Evolutionary conservation across 2,888 invertebrate genomes (phyloP), one percentile per base, ranked within the genome.

Genomic region (Eubasilissa splendida): DNA sequence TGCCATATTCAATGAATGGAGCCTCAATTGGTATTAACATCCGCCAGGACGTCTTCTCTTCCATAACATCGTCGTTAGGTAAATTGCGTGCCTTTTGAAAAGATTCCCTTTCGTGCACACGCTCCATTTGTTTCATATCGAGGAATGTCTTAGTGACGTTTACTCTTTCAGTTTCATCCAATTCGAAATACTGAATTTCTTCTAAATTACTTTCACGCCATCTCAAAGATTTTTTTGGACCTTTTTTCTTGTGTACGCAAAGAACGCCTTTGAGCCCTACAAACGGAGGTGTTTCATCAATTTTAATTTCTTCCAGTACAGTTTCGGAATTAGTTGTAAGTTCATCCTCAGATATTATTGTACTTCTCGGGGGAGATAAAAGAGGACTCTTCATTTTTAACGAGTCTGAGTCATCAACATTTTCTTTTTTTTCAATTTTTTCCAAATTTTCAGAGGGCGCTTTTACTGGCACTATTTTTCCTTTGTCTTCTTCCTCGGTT

Each of bases 111-210:
- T 99, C 99, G 85, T 95, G 92, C 82, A 93, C 92, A 86, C 96
- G 94, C 87, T 99, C 99, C 90, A 96, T 93, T 87, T 96, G 93
- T 87, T 96, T 96, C 95, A 97, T 95, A 86, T 97, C 97, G 56
- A 94, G 95, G 88, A 98, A 98, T 54, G 93, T 95, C 88, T 95
- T 96, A 3, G 95, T 97, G 1, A 99, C 98, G 89, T 99, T 99
- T 1, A 97, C 96, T 86, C 99, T 92, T 89, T 99, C 99, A 14
- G 96, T 97, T 89, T 98, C 98, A 88, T 99, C 98, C 84, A 98
- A 89, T 88, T 98, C 98, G 88, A 99, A 99, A 88, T 94, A 98
- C 85, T 95, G 94, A 80, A 97, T 91, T 86, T 96, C 94, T 85
- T 95, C 95, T 54, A 99, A 89, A 84, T 95, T 93, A 7, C 92